Evolutionary conservation across 2,888 invertebrate species (phyloP).

Genomic region (Blastobasis lacticolella): DNA sequence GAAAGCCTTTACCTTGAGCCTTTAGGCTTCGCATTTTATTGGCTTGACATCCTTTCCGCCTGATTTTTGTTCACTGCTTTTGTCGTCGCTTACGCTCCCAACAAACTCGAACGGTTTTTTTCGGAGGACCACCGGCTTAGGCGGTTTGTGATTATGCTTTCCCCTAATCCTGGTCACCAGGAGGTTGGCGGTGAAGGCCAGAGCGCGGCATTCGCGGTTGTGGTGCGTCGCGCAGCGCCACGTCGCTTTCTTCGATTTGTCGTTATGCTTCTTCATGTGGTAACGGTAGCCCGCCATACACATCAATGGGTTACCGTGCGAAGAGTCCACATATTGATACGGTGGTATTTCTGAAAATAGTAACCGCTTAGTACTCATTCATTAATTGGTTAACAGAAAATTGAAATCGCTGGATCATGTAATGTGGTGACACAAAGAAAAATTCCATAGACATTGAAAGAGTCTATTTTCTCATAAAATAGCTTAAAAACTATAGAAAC

Average conservation of each 20-base stretch:
- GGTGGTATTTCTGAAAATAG: no score
- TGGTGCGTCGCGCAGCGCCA: slow-evolving; percentile 35
- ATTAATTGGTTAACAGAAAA: no score
- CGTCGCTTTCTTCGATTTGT: slow-evolving; percentile 3
- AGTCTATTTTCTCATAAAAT: no score
- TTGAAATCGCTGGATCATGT: no score
- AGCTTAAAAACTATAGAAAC: no score
- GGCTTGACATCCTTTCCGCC: neutral
- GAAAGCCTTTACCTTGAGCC: no score
- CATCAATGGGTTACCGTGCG: slow-evolving; percentile 2
- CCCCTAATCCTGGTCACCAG: slow-evolving; percentile 8
- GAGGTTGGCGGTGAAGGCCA: slow-evolving; percentile 22
- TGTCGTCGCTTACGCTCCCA: no score
- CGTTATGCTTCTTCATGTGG: slow-evolving; percentile 10
- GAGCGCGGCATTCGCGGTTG: slow-evolving; percentile 25
- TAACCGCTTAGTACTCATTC: no score
- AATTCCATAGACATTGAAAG: no score
- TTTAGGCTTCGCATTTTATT: neutral
- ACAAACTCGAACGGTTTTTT: neutral
- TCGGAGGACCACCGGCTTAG: neutral
- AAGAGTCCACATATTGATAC: no score
- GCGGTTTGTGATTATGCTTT: slow-evolving; percentile 7
- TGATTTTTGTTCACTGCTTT: no score
- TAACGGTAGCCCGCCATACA: slow-evolving; percentile 13
- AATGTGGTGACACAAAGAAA: no score